Base-by-base conservation (phyloP, 2,888 invertebrate species). In the Pandemis corylana region DNA sequence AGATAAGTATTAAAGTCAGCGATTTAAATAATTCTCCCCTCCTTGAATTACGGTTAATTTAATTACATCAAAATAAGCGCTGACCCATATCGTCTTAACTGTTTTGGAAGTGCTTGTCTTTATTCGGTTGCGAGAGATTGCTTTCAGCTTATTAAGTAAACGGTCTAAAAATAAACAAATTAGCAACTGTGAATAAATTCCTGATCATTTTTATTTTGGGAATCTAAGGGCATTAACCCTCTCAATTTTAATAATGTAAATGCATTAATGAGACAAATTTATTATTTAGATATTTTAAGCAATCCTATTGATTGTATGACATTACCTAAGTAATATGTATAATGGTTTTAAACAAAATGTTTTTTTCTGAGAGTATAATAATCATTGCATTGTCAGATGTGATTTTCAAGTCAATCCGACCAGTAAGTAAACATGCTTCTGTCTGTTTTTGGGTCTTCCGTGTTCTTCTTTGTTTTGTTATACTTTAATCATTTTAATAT, bases 161-260 rank as follows among this genome's bases (percentile, higher is more conserved):
- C 59, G 59, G 12, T 28, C 59, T 28, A 59, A 59, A 59, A 59
- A 59, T 59, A 59, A 59, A 59, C 20, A 28, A 65, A 65, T 65
- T 65, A 46, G 42, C 28, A 12, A 3, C 28, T 12, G 7, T 12
- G 46, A 46, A 65, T 65, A 13, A 44, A 46, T 28, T 65, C 13
- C 44, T 20, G 13, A 46, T n/a, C n/a, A 9, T 6, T 13, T 65
- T 65, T 49, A 42, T 46, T 65, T 65, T 9, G 28, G 64, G 12
- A 28, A 44, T 49, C 12, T 7, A 10, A 42, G 64, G 64, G 28
- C 46, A 20, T 46, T 65, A 20, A 46, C 64, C 64, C 64, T 44
- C 51, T n/a, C 28, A 66, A 10, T 62, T 12, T 36, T 41, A 41
- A n/a, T 41, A 41, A 2, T 3, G n/a, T n/a, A 7, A 7, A 3